Evolutionary conservation across 2,797 vertebrate species (phyloP), one percentile per base, ranked within the genome.

Genomic region (Phrynocephalus forsythii): DNA sequence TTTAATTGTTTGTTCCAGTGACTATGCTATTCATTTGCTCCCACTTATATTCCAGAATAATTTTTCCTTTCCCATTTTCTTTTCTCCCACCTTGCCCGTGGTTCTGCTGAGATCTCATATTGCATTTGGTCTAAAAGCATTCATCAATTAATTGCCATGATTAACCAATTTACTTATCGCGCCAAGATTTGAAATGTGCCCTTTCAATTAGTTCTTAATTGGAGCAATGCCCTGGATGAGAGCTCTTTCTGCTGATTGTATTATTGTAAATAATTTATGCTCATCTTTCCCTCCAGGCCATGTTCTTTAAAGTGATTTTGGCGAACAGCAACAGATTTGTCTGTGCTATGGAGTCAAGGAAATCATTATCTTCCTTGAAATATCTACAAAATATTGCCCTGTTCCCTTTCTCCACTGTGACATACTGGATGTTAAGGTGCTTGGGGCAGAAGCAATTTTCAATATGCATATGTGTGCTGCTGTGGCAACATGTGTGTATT

Each of bases 201-300:
- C 83, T 88, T 85, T 85, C 63, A 10, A 76, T 88, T 85, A 85
- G 69, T 69, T 85, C 79, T 88, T 69, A 76, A 56, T 85, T 85
- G 87, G 71, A 68, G 20, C 20, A 24, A n/a, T 44, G 26, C 30
- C 48, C 71, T 76, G 72, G 78, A 68, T 16, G 67, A 76, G 78
- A 63, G 83, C 78, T 75, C 69, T 84, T 69, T 6, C 30, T 26
- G 48, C 60, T 81, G 87, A 85, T 82, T 82, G 24, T 81, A 52
- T 82, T 81, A 67, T 68, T 44, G 83, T 85, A 88, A 88, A 88
- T 88, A 88, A 88, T 85, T 81, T 81, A 85, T 60, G 87, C 30
- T 88, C 50, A 81, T 85, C 71, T 88, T 82, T 82, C 68, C 83
- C 83, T 82, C 22, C 71, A 16, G 71, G 87, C 87, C 11, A 38